Conservation (phyloP, 2,797 vertebrate genomes). For the Characodon lateralis region DNA sequence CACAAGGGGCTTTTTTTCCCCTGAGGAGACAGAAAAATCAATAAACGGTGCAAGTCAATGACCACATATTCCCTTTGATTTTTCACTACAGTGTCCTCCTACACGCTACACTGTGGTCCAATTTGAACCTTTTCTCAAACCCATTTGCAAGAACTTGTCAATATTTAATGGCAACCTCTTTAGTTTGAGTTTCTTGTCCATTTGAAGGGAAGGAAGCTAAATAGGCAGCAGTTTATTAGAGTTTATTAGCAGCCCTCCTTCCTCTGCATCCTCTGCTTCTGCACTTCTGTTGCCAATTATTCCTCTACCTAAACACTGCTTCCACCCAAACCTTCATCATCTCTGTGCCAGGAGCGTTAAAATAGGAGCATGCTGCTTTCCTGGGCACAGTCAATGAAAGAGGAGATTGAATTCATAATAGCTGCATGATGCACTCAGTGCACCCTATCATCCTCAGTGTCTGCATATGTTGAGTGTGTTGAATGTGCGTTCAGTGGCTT, state of each 20-base stretch:
- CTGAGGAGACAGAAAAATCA: neutral
- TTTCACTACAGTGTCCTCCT: neutral
- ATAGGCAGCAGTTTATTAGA: neutral
- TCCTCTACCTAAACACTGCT: conserved; percentile 3
- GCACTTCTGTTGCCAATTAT: conserved; percentile 35
- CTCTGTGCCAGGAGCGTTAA: neutral
- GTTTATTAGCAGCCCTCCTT: conserved; percentile 9
- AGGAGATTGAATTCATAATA: neutral
- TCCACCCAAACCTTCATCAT: conserved; percentile 2
- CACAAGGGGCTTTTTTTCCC: neutral
- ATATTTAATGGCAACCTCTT: neutral
- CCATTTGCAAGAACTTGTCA: neutral
- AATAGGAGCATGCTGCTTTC: conserved; percentile 5
- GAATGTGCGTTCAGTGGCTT: conserved; percentile 3
- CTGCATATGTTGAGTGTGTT: conserved; percentile 29
- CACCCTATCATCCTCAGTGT: conserved; percentile 31
- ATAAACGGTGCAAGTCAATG: neutral
- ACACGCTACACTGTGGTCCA: neutral
- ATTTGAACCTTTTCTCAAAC: neutral
- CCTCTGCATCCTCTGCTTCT: conserved; percentile 2
- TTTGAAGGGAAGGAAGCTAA: neutral
- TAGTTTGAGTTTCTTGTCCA: neutral
- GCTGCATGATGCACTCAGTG: conserved; percentile 3
- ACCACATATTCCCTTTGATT: neutral
- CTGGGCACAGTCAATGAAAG: neutral